Percentiles rank a stretch among this genome's conserved stretches.
phyloP scores from a whole-genome alignment of 2,113 vertebrate species.

The Anas platyrhynchos region DNA sequence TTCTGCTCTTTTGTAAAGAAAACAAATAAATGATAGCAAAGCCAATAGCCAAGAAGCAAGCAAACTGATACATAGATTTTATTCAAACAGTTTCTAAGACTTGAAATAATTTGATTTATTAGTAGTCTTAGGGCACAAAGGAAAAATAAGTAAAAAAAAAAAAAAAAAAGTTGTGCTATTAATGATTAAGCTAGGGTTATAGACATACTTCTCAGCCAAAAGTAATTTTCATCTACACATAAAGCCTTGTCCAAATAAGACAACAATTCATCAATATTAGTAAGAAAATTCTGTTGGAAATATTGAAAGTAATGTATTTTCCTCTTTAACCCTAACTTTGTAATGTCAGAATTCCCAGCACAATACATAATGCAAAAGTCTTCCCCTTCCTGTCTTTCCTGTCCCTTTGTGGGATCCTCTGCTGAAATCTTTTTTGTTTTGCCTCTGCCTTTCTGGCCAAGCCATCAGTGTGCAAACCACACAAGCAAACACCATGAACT shows the following conservation, averaged over 20 bases:
- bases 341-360: not conserved
- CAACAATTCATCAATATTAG: not conserved
- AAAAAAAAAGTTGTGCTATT: not conserved
- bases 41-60: not conserved
- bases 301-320: not conserved
- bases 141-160: not conserved
- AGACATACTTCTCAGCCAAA: not conserved
- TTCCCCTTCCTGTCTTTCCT: not conserved
- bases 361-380: not conserved
- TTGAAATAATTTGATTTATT: not conserved
- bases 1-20: not conserved
- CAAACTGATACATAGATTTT: not conserved
- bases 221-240: not conserved
- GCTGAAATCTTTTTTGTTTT: not conserved
- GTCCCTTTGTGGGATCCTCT: not conserved
- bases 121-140: not conserved
- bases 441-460: not conserved
- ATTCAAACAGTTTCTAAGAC: not conserved
- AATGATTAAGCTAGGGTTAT: not conserved
- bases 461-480: not conserved
- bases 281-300: not conserved
- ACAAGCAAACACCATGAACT: not conserved
- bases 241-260: not conserved
- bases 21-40: not conserved
- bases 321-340: not conserved